Evolutionary conservation across 2,797 vertebrate genomes (phyloP), one percentile per base, ranked within the genome.

Genomic region (Bovichtus diacanthus): DNA sequence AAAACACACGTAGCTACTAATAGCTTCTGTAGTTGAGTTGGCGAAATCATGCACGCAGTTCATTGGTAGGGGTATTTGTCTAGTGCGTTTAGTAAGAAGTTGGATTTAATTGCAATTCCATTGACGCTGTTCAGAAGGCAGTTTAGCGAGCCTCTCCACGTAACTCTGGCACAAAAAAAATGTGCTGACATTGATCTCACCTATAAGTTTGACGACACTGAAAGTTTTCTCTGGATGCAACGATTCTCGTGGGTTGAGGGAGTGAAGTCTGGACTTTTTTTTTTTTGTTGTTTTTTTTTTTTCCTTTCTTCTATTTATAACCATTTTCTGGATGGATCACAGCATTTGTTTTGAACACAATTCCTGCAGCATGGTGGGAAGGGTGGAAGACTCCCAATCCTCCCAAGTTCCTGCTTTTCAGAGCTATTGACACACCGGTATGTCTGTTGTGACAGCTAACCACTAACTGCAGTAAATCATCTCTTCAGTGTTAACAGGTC

Each of bases 281-380:
- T 43, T 6, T 29, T 18, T 8, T 53, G 5, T 51, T 18, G 9
- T 4, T 18, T 23, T 15, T 49, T 7, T 5, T n/a, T 46, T 46
- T n/a, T 46, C n/a, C n/a, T n/a, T 46, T n/a, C 10, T n/a, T 46
- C 18, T 19, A 18, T 6, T 18, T 44, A 51, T 29, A 9, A 9
- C 50, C 54, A 31, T 63, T 77, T 41, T 70, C 25, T 80, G 80
- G 74, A 76, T 46, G 67, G 56, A 71, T 71, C 64, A 47, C 39
- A 49, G 68, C 56, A 61, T 38, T 81, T 82, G 79, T 88, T 88
- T 74, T 85, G 77, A 63, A 72, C 82, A 76, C 81, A 71, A 6
- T 49, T 56, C 8, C 63, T 49, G 66, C 55, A 67, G 62, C 72
- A 53, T 74, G 59, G 59, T 69, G 58, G 56, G 54, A 39, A 44